These are phyloP conservation scores for Tachystola acroxantha DNA, from an alignment of 2,888 invertebrate species.

Conservation along the genomic window DNA sequence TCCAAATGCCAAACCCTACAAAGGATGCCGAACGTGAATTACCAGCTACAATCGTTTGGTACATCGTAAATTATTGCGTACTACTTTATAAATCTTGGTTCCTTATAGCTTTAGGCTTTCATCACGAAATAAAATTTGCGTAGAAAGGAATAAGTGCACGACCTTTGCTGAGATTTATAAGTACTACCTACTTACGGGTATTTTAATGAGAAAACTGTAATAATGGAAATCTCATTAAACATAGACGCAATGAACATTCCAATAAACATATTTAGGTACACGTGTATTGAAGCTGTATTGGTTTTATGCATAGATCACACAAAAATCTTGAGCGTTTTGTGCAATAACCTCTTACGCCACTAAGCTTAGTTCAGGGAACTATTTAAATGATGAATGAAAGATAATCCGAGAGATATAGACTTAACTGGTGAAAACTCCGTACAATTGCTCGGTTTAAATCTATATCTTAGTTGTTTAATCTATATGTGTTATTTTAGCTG, in stretches of 20 bases:
- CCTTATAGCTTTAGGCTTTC: neutral
- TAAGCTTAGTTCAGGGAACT: too few species aligned
- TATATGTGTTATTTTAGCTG: too few species aligned
- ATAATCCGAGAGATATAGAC: too few species aligned
- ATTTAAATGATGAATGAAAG: too few species aligned
- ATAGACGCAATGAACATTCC: slow-evolving; percentile 34
- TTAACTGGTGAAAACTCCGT: too few species aligned
- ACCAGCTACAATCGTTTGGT: slow-evolving; percentile 39
- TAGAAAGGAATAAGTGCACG: neutral
- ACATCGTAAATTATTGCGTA: slow-evolving; percentile 35
- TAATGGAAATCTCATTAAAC: slow-evolving; percentile 10
- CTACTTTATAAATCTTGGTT: slow-evolving; percentile 1
- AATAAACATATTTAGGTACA: slow-evolving; percentile 39
- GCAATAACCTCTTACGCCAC: too few species aligned
- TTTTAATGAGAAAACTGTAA: neutral
- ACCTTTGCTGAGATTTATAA: neutral
- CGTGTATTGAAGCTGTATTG: slow-evolving; percentile 30
- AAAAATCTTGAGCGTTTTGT: too few species aligned
- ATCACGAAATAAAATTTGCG: neutral
- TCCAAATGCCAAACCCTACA: slow-evolving; percentile 45
- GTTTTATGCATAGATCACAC: too few species aligned
- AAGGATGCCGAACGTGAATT: slow-evolving; percentile 56
- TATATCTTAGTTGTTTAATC: too few species aligned
- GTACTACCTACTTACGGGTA: too few species aligned
- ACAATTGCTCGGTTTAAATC: too few species aligned